Evolutionary conservation across 2,113 vertebrate species (phyloP), one percentile per base, ranked within the genome.

Genomic region (Corythornis madagascariensis): DNA sequence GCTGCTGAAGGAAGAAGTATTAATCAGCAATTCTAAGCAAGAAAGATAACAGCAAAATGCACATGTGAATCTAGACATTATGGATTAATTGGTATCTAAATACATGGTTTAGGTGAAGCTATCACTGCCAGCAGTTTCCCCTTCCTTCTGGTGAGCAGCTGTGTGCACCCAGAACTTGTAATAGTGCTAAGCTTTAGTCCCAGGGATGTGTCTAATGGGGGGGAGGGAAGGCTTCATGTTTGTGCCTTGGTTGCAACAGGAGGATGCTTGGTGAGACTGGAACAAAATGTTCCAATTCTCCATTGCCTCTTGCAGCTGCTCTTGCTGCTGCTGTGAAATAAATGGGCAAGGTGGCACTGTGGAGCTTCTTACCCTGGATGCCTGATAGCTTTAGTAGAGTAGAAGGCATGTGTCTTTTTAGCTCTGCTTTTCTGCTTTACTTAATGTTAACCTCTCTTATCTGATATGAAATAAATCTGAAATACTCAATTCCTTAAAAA

Each of bases 351-450:
- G 79, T 63, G 88, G 74, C 74, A 86, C 74, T 72, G 42, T 53
- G 82, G 75, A 80, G 71, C 74, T 70, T 61, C 59, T 48, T 50
- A 11, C 29, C 25, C 16, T 48, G 33, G 3, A 2, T 12, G 69
- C n/a, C 57, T 5, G 9, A 0, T 0, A 8, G 6, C 2, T 21
- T 7, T 26, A 3, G 31, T 3, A n/a, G 7, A 25, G 56, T 3
- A 24, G 10, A 53, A 63, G 16, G 43, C 4, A 2, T 2, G 31
- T 19, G 22, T 45, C 48, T 64, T 72, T 55, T 25, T 0, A 14
- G 48, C 22, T 83, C 31, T 28, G 75, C 53, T 47, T 19, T 65
- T n/a, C 53, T 26, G 56, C 33, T 65, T 52, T 65, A 8, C 16
- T 52, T 11, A 1, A 60, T 52, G 47, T 31, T 75, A 4, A 4